phyloP scores from a whole-genome alignment of 2,888 invertebrate species.

The Rambutsinella grinnellia region DNA sequence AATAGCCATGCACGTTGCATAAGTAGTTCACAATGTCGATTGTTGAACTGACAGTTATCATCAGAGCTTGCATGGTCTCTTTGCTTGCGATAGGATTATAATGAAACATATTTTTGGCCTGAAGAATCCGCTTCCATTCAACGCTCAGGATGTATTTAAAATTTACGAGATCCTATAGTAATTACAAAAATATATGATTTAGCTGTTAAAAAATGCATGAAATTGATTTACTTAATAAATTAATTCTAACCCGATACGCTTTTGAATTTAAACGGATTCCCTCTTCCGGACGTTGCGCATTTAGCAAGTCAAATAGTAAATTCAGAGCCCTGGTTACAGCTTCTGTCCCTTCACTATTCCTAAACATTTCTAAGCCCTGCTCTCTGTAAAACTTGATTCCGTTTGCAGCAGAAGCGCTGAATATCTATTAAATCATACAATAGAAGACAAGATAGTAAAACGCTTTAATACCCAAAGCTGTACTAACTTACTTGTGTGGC shows the following conservation, averaged over 20 bases:
- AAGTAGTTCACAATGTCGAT: conserved; percentile 26
- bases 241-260: neutral
- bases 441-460: too few species aligned
- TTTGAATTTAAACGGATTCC: conserved; percentile 7
- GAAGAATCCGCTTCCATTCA: too few species aligned
- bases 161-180: too few species aligned
- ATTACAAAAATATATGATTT: too few species aligned
- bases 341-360: conserved; percentile 1
- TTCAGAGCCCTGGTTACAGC: conserved; percentile 20
- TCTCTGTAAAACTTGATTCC: neutral
- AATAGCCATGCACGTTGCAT: neutral
- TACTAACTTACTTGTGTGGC: too few species aligned
- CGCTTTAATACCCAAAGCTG: too few species aligned
- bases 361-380: neutral
- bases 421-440: too few species aligned
- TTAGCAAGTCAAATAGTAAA: conserved; percentile 26
- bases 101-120: too few species aligned
- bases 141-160: too few species aligned
- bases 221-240: too few species aligned
- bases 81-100: conserved; percentile 24
- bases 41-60: conserved; percentile 1
- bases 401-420: too few species aligned
- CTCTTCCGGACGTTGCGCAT: conserved; percentile 2
- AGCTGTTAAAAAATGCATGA: too few species aligned
- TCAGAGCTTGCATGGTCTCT: conserved; percentile 12